Evolutionary conservation across 2,113 vertebrate genomes (phyloP), one percentile per base, ranked within the genome.

Genomic region (Lagopus leucura): DNA sequence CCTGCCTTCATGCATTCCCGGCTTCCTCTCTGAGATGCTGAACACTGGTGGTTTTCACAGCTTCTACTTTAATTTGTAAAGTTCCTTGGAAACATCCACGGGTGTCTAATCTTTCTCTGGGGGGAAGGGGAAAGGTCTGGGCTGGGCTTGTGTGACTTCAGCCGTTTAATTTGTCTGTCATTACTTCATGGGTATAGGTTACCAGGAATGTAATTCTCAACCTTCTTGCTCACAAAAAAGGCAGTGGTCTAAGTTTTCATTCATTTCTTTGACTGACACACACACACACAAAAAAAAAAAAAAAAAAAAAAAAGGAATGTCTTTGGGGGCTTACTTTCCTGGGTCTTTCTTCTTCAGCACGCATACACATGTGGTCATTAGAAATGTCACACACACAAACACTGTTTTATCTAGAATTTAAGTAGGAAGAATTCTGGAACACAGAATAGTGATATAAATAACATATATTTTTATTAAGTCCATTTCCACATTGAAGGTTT

Each of bases 91-190:
- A 88, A 48, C 93, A 75, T 58, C 86, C 50, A 21, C 9, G 65
- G 25, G 54, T 92, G 43, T 92, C 87, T 94, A 30, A 79, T 91
- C 79, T 94, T 93, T 77, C 64, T 67, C 21, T 12, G 61, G 65
- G 90, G 74, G 69, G 61, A 92, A 93, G 77, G 80, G 57, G 42
- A 88, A 89, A 73, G 20, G 72, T 87, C 82, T 90, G 91, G 88
- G 42, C 58, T 65, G 73, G 50, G 92, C 86, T 84, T 94, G 72
- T 42, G 6, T 97, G 88, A 96, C 86, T 60, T 93, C 77, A 85
- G 90, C 70, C 80, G 42, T 89, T 87, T 94, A 76, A 97, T 96
- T 96, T 93, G 78, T 96, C 94, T 92, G 78, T 97, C 92, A 76
- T 90, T 94, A 80, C 78, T 92, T 83, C 93, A 64, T 55, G 74